Evolutionary conservation across 2,888 invertebrate genomes (phyloP).

Genomic region (Philopedon plagiatum): DNA sequence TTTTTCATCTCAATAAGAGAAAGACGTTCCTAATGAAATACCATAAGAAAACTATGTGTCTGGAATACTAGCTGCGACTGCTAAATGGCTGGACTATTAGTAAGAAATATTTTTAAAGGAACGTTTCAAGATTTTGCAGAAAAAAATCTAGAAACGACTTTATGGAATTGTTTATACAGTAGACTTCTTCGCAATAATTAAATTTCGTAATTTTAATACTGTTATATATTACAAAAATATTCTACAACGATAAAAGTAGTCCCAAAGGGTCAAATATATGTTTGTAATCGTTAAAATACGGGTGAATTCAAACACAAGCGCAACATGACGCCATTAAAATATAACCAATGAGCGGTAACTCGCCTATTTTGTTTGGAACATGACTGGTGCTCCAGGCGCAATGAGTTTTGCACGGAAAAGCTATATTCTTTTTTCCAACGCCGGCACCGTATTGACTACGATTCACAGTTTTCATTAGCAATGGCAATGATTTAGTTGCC

Average conservation of each 20-base stretch:
- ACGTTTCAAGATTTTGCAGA: not conserved
- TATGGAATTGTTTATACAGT: not conserved
- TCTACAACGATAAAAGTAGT: no score
- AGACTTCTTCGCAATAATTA: not conserved
- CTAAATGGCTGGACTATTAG: slow-evolving; percentile 12
- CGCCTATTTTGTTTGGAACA: no score
- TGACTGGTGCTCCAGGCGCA: no score
- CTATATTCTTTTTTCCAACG: not conserved
- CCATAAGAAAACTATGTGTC: slow-evolving; percentile 25
- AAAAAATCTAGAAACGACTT: not conserved
- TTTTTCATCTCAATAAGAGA: slow-evolving; percentile 25
- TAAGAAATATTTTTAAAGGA: not conserved
- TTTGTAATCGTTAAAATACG: no score
- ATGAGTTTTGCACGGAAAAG: no score
- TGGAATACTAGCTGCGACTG: slow-evolving; percentile 1
- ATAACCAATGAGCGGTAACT: no score
- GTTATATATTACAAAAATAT: no score
- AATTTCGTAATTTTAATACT: no score
- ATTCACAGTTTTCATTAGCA: not conserved
- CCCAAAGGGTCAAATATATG: no score
- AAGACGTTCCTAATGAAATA: slow-evolving; percentile 27
- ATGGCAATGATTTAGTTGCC: slow-evolving; percentile 13
- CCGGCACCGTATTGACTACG: not conserved
- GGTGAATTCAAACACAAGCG: no score
- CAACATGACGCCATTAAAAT: no score